phyloP scores from a whole-genome alignment of 2,113 vertebrate species.

The Amazona guildingii region DNA sequence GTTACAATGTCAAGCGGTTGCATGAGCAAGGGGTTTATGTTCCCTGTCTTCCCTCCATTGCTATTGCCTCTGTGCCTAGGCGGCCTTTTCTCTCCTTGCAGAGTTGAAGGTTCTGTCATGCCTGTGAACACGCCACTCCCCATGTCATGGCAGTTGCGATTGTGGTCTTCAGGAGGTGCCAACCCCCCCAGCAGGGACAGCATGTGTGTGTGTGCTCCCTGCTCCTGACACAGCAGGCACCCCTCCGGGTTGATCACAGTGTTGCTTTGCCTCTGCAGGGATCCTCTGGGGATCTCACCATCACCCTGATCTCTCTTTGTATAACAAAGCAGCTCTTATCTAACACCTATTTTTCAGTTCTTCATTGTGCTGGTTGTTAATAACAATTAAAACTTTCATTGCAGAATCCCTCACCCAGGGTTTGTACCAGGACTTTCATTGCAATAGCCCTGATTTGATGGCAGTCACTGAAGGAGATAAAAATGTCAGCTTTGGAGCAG shows the following conservation, averaged over 20 bases:
- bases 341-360: not conserved
- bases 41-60: not conserved
- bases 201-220: not conserved
- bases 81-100: not conserved
- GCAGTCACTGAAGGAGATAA: not conserved
- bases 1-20: not conserved
- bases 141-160: rapidly evolving
- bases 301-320: not conserved
- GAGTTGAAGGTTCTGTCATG: not conserved
- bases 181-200: not conserved
- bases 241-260: rapidly evolving
- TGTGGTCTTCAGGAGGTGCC: not conserved
- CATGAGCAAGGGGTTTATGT: not conserved
- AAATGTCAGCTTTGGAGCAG: not conserved
- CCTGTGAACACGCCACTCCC: not conserved
- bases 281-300: not conserved
- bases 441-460: not conserved
- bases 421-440: not conserved
- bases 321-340: not conserved
- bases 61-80: not conserved
- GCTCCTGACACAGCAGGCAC: not conserved
- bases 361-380: not conserved
- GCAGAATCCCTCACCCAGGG: not conserved
- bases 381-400: not conserved
- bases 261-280: too few relatives aligned